Evolutionary conservation across 2,113 vertebrate species (phyloP).

Genomic region (Alethe diademata): DNA sequence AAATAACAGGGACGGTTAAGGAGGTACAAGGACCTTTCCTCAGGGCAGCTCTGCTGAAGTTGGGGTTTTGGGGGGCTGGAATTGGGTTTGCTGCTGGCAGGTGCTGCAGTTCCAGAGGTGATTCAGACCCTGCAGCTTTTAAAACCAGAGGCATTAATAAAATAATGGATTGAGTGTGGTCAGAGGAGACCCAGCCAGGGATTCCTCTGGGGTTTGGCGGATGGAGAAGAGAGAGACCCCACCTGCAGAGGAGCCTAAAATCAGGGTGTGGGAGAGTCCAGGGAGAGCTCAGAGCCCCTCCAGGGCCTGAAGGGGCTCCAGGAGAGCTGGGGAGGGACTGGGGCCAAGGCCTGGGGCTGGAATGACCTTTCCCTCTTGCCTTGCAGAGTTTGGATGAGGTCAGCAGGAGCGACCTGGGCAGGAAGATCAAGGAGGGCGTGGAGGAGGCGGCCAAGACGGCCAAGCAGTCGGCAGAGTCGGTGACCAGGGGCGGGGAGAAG

Average conservation of each 20-base stretch:
- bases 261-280: neutral
- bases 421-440: neutral
- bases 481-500: neutral
- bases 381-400: neutral
- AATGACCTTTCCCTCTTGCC: neutral
- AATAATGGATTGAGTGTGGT: neutral
- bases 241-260: neutral
- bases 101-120: neutral
- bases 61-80: neutral
- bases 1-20: constrained; percentile 87
- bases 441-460: neutral
- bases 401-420: neutral
- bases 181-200: neutral
- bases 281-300: neutral
- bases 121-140: neutral
- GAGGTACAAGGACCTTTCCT: constrained; percentile 76
- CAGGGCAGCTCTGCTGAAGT: neutral
- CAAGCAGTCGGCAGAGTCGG: neutral
- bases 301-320: accelerated
- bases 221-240: neutral
- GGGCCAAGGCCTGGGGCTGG: accelerated
- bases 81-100: neutral
- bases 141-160: neutral
- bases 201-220: neutral
- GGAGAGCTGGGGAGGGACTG: neutral